Base-by-base conservation (phyloP, 2,113 vertebrate species). In the Anarhynchus alexandrinus region DNA sequence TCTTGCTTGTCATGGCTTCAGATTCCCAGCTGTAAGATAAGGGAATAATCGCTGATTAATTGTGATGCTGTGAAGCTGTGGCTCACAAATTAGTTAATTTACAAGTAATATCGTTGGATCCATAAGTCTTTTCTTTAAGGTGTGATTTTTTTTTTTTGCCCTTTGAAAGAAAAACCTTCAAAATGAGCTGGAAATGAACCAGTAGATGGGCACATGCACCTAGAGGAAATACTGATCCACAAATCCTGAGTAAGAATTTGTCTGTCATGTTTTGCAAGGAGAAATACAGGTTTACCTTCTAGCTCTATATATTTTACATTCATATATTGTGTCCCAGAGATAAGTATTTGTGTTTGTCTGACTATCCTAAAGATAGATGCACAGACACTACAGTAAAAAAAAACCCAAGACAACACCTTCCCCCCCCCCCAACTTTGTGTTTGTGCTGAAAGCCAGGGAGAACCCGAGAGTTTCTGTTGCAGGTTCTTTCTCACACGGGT, bases 401-500 rank as follows among this genome's bases (percentile, higher is more conserved):
- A 65, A 66, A 3, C 3, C 10, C 3, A 25, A 82, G 14, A 34
- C 5, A 45, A 29, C 22, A 58, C 2, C 25, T 69, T 47, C 6
- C 2, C 5, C 3, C 3, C 9, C 25, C 11, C 3, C 3, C 26
- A 32, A 9, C 5, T 78, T 55, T 54, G 13, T 25, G 1, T 43
- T 30, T 71, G 17, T 40, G 5, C 21, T 71, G 70, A 58, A 72
- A 62, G 57, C 57, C 30, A 29, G 16, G 57, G 34, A 76, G 49
- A 66, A 32, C 21, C 11, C 27, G 30, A 45, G 29, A 67, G 15
- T 38, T 83, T 74, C 57, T 91, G 23, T 57, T 40, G 20, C 38
- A 26, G 30, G 8, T 69, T 69, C 52, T 73, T 78, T 80, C 72
- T 76, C 40, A 34, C 15, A 5, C 8, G 47, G 30, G 11, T 52